These are phyloP conservation scores for Drosophila bocki DNA, from an alignment of 1,140 invertebrate genomes.

Conservation along the genomic window DNA sequence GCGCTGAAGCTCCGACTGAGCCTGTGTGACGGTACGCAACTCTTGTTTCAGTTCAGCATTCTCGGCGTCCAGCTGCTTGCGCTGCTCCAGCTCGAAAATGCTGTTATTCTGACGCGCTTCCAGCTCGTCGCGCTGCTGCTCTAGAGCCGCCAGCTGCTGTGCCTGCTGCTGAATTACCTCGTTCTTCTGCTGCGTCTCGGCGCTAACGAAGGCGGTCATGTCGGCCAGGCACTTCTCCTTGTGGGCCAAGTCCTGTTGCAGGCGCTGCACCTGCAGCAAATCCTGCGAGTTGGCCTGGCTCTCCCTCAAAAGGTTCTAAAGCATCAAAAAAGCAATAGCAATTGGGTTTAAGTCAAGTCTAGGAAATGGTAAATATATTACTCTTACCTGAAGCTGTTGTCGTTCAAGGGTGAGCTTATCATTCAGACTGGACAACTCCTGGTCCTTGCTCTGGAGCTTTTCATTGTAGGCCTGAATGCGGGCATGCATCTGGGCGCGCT, in stretches of 20 bases:
- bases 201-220: slow-evolving; percentile 69
- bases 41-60: slow-evolving; percentile 75
- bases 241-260: slow-evolving; percentile 75
- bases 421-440: slow-evolving; percentile 71
- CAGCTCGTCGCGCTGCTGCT: slow-evolving; percentile 79
- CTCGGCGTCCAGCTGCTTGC: slow-evolving; percentile 71
- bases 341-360: too few species aligned
- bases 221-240: slow-evolving; percentile 80
- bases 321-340: not conserved
- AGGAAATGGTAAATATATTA: not conserved
- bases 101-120: slow-evolving; percentile 75
- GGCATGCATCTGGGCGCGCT: slow-evolving; percentile 87
- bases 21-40: slow-evolving; percentile 61
- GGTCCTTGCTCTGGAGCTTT: slow-evolving; percentile 74
- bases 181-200: slow-evolving; percentile 74
- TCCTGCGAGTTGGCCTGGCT: slow-evolving; percentile 80
- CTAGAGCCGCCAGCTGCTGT: slow-evolving; percentile 60
- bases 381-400: slow-evolving; percentile 75
- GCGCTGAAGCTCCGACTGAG: slow-evolving; percentile 54
- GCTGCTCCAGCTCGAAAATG: slow-evolving; percentile 78
- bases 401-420: slow-evolving; percentile 77
- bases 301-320: slow-evolving; percentile 58
- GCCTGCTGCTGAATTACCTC: slow-evolving; percentile 69
- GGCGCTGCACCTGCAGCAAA: slow-evolving; percentile 70
- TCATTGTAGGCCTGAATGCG: slow-evolving; percentile 85